Evolutionary conservation across 2,888 invertebrate species (phyloP).

Genomic region (Mycalesis mineus): DNA sequence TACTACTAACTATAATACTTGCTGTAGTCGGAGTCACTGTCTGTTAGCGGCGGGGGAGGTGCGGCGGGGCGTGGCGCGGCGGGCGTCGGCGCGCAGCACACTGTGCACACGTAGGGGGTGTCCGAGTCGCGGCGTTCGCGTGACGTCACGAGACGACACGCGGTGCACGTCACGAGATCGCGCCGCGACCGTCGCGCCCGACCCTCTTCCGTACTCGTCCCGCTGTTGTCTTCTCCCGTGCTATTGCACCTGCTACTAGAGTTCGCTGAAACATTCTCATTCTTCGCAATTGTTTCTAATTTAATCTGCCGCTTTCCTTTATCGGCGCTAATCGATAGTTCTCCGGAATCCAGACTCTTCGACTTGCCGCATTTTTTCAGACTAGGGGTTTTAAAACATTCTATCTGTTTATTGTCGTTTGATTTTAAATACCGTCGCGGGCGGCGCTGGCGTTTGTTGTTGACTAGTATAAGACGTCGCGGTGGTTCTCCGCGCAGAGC

Average conservation of each 20-base stretch:
- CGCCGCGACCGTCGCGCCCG: conserved; percentile 37
- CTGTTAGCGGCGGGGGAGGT: conserved; percentile 39
- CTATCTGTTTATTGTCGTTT: conserved; percentile 45
- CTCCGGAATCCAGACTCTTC: conserved; percentile 90
- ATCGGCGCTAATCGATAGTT: conserved; percentile 81
- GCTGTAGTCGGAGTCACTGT: conserved; percentile 75
- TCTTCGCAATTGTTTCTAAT: conserved; percentile 33
- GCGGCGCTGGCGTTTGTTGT: conserved; percentile 78
- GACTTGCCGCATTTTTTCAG: conserved; percentile 87
- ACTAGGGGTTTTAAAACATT: conserved; percentile 60
- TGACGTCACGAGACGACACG: conserved; percentile 47
- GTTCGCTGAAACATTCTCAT: conserved; percentile 37
- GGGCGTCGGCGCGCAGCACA: conserved; percentile 33
- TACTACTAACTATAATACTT: conserved; percentile 78
- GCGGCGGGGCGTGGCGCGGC: conserved; percentile 27
- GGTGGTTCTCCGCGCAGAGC: conserved; percentile 87
- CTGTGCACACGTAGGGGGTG: conserved; percentile 43
- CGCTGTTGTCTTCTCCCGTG: conserved; percentile 48
- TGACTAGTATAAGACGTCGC: conserved; percentile 86
- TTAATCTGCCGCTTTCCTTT: conserved; percentile 47
- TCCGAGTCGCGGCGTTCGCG: conserved; percentile 38
- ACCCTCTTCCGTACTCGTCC: conserved; percentile 45
- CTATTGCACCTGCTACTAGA: conserved; percentile 47
- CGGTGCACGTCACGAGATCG: conserved; percentile 47
- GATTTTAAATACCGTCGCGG: conserved; percentile 58